Conservation (phyloP, 2,888 invertebrate genomes). For the Pollenia griseotomentosa region DNA sequence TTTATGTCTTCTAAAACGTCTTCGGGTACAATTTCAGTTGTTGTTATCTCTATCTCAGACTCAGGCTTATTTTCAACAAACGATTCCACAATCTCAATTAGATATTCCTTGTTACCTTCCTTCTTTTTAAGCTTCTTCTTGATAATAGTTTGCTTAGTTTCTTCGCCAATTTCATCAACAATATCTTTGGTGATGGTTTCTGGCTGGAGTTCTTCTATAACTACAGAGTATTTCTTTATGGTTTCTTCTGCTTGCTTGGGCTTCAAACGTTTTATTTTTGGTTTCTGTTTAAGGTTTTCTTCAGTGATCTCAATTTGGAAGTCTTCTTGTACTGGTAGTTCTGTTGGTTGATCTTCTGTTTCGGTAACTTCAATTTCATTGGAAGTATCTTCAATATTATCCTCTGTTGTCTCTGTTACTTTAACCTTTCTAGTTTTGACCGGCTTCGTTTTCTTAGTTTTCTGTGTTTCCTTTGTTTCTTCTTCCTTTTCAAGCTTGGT, state of each 20-base stretch:
- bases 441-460: conserved; percentile 73
- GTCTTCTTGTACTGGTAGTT: conserved; percentile 36
- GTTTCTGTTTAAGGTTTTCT: conserved; percentile 74
- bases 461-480: conserved; percentile 65
- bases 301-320: conserved; percentile 59
- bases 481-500: conserved; percentile 75
- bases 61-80: conserved; percentile 83
- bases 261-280: conserved; percentile 75
- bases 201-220: conserved; percentile 80
- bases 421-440: conserved; percentile 73
- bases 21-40: conserved; percentile 81
- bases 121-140: conserved; percentile 83
- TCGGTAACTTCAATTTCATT: conserved; percentile 71
- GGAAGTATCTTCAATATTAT: conserved; percentile 82
- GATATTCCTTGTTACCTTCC: conserved; percentile 83
- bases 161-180: conserved; percentile 79
- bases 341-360: conserved; percentile 34
- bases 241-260: conserved; percentile 60
- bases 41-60: conserved; percentile 84
- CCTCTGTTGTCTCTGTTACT: conserved; percentile 83
- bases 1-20: conserved; percentile 42
- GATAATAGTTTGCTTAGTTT: conserved; percentile 80
- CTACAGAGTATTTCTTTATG: conserved; percentile 76
- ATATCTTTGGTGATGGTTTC: conserved; percentile 83
- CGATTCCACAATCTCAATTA: conserved; percentile 83